Evolutionary conservation across 1,140 invertebrate species (phyloP).

Genomic region (Drosophila pruinosa): DNA sequence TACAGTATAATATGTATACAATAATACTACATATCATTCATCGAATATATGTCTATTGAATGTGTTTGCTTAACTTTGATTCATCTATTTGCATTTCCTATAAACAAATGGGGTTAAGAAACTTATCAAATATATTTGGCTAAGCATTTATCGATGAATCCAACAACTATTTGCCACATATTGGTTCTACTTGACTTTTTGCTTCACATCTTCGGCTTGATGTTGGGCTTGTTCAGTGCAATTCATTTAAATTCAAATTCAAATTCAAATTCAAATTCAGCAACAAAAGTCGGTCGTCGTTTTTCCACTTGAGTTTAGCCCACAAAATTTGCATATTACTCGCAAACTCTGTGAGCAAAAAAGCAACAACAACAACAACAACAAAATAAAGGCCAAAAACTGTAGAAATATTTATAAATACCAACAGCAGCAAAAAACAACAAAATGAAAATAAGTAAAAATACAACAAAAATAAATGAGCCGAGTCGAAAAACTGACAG

Average conservation of each 20-base stretch:
- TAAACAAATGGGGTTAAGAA: neutral
- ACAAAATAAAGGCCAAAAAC: constrained; percentile 39
- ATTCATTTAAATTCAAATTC: neutral
- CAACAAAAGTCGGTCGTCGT: constrained; percentile 9
- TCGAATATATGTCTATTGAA: no score
- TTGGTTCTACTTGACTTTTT: neutral
- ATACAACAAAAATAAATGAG: constrained; percentile 35
- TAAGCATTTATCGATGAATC: neutral
- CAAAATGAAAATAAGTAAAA: constrained; percentile 37
- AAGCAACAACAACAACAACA: constrained; percentile 8
- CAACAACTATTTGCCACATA: neutral
- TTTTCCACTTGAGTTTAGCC: constrained; percentile 56
- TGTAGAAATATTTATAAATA: constrained; percentile 76
- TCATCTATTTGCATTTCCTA: neutral
- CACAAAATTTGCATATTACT: constrained; percentile 64
- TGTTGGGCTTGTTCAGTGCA: neutral
- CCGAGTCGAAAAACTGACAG: constrained; percentile 17
- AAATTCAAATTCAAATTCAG: neutral
- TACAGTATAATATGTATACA: no score
- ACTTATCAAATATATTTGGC: neutral
- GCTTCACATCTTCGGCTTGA: no score
- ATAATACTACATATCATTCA: no score
- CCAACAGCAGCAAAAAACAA: constrained; percentile 13
- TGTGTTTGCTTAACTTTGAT: no score
- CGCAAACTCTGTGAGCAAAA: constrained; percentile 34